Evolutionary conservation across 2,113 vertebrate genomes (phyloP), one percentile per base, ranked within the genome.

Genomic region (Rhinoderma darwinii): DNA sequence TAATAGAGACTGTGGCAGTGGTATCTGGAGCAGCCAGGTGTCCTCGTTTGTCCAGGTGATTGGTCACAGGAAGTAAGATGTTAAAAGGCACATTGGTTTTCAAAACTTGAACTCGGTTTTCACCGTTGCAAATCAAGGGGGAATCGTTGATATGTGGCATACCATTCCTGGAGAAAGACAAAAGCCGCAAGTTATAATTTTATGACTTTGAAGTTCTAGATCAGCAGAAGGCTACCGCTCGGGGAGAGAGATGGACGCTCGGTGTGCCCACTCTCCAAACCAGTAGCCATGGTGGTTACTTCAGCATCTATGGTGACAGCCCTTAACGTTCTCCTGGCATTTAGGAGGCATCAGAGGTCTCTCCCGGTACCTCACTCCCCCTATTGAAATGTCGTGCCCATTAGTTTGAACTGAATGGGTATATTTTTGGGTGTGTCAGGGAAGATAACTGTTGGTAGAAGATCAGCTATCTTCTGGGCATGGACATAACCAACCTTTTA

Each of bases 1-100:
- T 96, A 1, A 99, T 96, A 2, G 98, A 99, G 83, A 99, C 97
- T 0, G 98, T 98, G 90, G 98, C 97, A 0, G 98, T 99, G 0
- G 98, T 98, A 88, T 99, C 98, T 0, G 98, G 97, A 6, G 96
- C 93, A 0, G 96, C 92, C 27, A 98, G 97, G 35, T 97, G 96
- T 75, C 90, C 88, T 84, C 97, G 92, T 91, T 99, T 99, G 88
- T 99, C 98, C 91, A 97, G 93, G 63, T 97, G 97, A 89, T 94
- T 95, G 0, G 92, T 90, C 0, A 94, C 93, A 0, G 96, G 96
- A 78, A 96, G 94, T 18, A 99, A 95, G 18, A 99, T 94, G 90
- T 98, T 99, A 89, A 99, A 95, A 11, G 98, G 97, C 84, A 97
- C 94, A 3, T 9, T 44, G 9, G 96, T 95, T 89, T 98, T 99